These are phyloP conservation scores for Plutomurus gul DNA, from an alignment of 1,140 invertebrate genomes.

Conservation along the genomic window DNA sequence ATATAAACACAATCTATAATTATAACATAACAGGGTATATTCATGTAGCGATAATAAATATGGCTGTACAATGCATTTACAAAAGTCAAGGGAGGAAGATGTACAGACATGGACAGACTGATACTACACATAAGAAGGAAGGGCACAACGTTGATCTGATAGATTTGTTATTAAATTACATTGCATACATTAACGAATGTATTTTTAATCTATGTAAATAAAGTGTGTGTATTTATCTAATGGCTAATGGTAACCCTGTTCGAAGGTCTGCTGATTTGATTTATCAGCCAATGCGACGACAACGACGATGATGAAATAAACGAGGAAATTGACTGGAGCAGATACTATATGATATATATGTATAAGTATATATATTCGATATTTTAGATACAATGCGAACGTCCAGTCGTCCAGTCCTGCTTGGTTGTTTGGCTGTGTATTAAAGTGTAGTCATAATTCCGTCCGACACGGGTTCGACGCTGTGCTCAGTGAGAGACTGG, in stretches of 20 bases:
- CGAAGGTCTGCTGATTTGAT: constrained; percentile 20
- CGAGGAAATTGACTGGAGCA: neutral
- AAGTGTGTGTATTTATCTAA: constrained; percentile 17
- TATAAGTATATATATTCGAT: too few relatives aligned
- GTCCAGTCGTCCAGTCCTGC: too few relatives aligned
- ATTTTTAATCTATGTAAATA: neutral
- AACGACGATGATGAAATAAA: constrained; percentile 30
- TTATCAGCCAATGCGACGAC: too few relatives aligned
- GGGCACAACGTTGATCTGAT: neutral
- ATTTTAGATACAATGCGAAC: too few relatives aligned
- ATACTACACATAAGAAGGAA: neutral
- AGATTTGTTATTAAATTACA: constrained; percentile 23
- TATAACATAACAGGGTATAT: too few relatives aligned
- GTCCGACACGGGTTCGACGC: neutral
- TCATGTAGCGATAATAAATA: too few relatives aligned
- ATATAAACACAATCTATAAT: too few relatives aligned
- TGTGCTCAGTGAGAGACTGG: neutral
- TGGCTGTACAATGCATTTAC: too few relatives aligned
- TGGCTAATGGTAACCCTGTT: constrained; percentile 27
- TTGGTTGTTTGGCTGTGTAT: neutral
- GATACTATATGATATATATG: too few relatives aligned
- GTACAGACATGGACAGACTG: neutral
- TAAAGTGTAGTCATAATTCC: neutral
- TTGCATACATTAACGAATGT: neutral
- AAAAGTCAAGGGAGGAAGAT: neutral